These are phyloP conservation scores for Trichomalopsis sarcophagae DNA, from an alignment of 1,140 invertebrate species.

Conservation along the genomic window DNA sequence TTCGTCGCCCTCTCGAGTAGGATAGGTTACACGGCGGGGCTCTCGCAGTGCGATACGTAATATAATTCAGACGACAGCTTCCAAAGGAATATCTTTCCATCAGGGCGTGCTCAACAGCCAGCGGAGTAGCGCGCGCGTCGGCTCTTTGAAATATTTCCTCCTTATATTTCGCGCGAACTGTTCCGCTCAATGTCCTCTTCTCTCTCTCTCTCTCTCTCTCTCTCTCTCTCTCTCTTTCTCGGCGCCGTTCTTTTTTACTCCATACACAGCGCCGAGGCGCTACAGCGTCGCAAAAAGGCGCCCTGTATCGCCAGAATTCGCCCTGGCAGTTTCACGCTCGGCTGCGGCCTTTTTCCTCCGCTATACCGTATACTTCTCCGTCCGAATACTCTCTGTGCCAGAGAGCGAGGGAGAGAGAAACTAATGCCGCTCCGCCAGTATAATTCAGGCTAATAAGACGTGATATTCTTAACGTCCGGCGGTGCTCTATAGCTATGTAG, in stretches of 20 bases:
- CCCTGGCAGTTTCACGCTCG: not conserved
- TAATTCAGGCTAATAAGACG: conserved; percentile 46
- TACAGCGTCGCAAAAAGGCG: not conserved
- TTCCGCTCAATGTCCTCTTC: not conserved
- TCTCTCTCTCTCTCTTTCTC: not conserved
- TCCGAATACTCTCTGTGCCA: too few relatives aligned
- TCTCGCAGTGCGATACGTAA: not conserved
- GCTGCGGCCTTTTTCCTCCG: not conserved
- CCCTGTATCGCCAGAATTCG: not conserved
- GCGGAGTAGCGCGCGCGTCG: not conserved
- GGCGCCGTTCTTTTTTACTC: not conserved
- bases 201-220: too few relatives aligned
- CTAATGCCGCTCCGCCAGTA: conserved; percentile 3
- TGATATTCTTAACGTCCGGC: conserved; percentile 37
- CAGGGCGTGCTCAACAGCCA: not conserved
- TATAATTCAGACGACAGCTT: not conserved
- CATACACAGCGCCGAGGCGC: not conserved
- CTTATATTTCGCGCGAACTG: not conserved
- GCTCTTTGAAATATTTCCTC: conserved; percentile 17
- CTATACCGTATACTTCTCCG: not conserved
- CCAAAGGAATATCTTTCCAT: conserved; percentile 16
- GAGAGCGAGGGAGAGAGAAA: not conserved
- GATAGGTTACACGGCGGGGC: not conserved
- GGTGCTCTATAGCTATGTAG: too few relatives aligned
- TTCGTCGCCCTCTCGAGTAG: not conserved